phyloP scores from a whole-genome alignment of 2,797 vertebrate species.

The Brotula barbata region DNA sequence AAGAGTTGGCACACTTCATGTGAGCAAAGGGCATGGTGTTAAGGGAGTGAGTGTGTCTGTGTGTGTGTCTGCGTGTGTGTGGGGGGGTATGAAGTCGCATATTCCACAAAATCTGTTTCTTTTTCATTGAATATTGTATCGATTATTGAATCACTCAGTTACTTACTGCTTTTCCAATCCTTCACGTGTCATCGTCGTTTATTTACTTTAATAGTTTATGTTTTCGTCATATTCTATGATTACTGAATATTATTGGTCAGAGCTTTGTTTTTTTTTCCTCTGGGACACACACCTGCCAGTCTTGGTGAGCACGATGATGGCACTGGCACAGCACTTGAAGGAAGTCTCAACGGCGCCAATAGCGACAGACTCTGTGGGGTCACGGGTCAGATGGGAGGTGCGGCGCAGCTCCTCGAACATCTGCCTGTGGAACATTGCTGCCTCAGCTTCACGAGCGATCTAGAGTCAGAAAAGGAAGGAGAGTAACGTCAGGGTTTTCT shows the following conservation, averaged over 20 bases:
- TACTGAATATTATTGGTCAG: conserved; percentile 42
- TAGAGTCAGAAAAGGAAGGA: conserved; percentile 52
- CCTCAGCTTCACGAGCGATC: conserved; percentile 98
- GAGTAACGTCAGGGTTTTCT: conserved; percentile 1
- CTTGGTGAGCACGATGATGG: conserved; percentile 96
- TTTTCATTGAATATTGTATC: too few species aligned
- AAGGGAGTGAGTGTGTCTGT: background rate
- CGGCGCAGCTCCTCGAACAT: conserved; percentile 97
- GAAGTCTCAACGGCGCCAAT: conserved; percentile 96
- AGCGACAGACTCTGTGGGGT: conserved; percentile 93
- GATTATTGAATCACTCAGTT: too few species aligned
- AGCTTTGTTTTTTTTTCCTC: conserved; percentile 15
- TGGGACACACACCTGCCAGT: conserved; percentile 87
- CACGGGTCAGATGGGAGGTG: conserved; percentile 90
- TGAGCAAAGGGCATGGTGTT: conserved; percentile 26
- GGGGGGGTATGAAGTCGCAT: too few species aligned
- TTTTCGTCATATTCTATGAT: too few species aligned
- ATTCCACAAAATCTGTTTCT: too few species aligned
- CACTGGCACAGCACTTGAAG: conserved; percentile 97
- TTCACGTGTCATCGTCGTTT: too few species aligned
- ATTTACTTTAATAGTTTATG: too few species aligned
- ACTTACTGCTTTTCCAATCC: too few species aligned
- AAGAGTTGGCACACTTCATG: conserved; percentile 46
- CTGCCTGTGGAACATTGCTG: conserved; percentile 97
- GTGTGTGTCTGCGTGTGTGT: too few species aligned